Evolutionary conservation across 2,113 vertebrate species (phyloP), one percentile per base, ranked within the genome.

Genomic region (Taurulus bubalis): DNA sequence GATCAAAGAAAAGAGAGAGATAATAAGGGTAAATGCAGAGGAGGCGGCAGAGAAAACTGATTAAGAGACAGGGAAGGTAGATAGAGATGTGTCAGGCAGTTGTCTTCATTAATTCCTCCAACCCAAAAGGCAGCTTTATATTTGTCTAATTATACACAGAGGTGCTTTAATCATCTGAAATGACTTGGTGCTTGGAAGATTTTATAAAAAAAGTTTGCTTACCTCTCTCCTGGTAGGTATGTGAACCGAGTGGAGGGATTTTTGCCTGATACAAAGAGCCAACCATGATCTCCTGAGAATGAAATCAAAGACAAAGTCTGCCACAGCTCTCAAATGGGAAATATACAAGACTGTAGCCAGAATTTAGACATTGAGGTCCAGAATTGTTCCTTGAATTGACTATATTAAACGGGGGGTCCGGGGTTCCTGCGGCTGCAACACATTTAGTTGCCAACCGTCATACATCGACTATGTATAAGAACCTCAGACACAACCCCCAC

Each of bases 191-290:
- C 26, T 51, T 12, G 30, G 16, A 22, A 12, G 3, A n/a, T 24
- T 14, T 64, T n/a, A 28, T 36, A 36, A 45, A 36, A 42, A 45
- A 12, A 47, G 45, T 18, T 47, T 6, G 15, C 15, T 94, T 88
- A 98, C 98, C 95, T 95, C 93, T 96, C 7, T 98, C 96, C 28
- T 95, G 83, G 1, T 92, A 95, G 26, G 91, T 87, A 69, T 92
- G 94, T 0, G 89, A 71, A 82, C 88, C 89, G 60, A 97, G 91
- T 77, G 93, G 89, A 82, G 96, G 97, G 90, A 99, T 96, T 55
- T 93, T 92, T 2, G 97, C 98, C 86, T 99, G 98, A 90, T 97
- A 98, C 94, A 97, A 96, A 28, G 96, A 96, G 62, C 98, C 97
- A 73, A 98, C 96, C 97, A 98, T 98, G 90, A 98, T 98, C 77